These are phyloP conservation scores for Bombus waltoni DNA, from an alignment of 1,140 invertebrate species.

Conservation along the genomic window DNA sequence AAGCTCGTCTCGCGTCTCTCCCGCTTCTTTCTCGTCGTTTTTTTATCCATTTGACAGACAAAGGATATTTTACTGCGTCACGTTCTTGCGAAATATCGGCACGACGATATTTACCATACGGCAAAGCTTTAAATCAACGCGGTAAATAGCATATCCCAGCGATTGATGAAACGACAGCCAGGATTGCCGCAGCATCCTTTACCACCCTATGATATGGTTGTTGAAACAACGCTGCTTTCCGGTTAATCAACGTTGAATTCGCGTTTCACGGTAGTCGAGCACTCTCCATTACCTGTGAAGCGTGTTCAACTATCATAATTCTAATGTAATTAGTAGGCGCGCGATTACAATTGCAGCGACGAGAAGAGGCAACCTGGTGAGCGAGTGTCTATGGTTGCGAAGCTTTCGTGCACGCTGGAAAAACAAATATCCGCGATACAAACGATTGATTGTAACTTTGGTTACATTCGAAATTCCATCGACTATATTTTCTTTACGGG, in stretches of 20 bases:
- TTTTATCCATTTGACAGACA: background rate
- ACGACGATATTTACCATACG: background rate
- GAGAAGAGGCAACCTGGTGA: background rate
- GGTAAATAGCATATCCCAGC: background rate
- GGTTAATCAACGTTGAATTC: constrained; percentile 36
- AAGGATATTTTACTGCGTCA: background rate
- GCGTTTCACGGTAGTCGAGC: constrained; percentile 12
- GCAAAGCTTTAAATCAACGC: background rate
- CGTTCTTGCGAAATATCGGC: background rate
- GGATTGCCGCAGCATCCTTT: background rate
- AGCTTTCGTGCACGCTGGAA: background rate
- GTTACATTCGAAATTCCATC: background rate
- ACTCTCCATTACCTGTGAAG: constrained; percentile 31
- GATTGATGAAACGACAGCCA: background rate
- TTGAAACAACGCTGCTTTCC: constrained; percentile 21
- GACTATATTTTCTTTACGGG: background rate
- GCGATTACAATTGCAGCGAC: too few species aligned
- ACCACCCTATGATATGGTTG: background rate
- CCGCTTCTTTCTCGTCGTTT: too few species aligned
- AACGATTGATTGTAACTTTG: background rate
- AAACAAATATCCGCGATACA: background rate
- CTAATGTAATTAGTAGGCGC: constrained; percentile 37
- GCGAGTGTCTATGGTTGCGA: background rate
- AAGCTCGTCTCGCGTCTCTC: background rate
- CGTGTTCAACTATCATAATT: constrained; percentile 44